Base-by-base conservation (phyloP, 2,888 invertebrate genomes). In the Euplexia lucipara region DNA sequence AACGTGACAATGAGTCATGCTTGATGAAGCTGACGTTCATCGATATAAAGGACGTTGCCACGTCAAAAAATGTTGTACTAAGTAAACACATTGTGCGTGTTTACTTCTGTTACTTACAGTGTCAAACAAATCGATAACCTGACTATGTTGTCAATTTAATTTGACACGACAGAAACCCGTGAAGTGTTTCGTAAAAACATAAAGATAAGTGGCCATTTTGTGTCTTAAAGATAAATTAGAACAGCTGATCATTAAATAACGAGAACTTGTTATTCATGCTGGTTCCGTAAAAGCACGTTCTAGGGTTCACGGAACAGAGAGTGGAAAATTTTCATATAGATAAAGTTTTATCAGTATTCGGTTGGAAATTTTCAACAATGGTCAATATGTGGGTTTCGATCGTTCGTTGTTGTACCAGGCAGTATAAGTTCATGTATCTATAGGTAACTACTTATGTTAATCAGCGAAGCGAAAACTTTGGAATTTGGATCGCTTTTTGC, bases 211-310 rank as follows among this genome's bases (percentile, higher is more conserved):
- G 14, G 18, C 8, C n/a, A 8, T 49, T 26, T 10, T 63, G 3
- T 44, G 16, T 49, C 14, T 22, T 14, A 44, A 7, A 32, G 10
- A 49, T 49, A 49, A 44, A 20, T 9, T 49, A 16, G 16, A 70
- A 75, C 76, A 75, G 76, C 76, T 71, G 70, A 75, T 59, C 70
- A 22, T 41, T 20, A 32, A 8, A n/a, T n/a, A 37, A 16, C 10
- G 9, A 45, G 61, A 26, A 9, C 34, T 42, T 30, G 32, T 41
- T 14, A 30, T 10, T n/a, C 8, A 30, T 37, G 9, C 8, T 32
- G 30, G 30, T 42, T 30, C 12, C 22, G 18, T 34, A 39, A 26
- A 10, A 35, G 5, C 37, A 34, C 18, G 37, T 64, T 53, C 2
- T 44, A 6, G 1, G 7, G 18, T 34, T 66, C 45, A 39, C 3